A percentile compares a stretch with the other conserved stretches of the same genome.
Conservation (phyloP, 35 echinoderm and acorn worm genomes). For the Ophioderma brevispina region DNA sequence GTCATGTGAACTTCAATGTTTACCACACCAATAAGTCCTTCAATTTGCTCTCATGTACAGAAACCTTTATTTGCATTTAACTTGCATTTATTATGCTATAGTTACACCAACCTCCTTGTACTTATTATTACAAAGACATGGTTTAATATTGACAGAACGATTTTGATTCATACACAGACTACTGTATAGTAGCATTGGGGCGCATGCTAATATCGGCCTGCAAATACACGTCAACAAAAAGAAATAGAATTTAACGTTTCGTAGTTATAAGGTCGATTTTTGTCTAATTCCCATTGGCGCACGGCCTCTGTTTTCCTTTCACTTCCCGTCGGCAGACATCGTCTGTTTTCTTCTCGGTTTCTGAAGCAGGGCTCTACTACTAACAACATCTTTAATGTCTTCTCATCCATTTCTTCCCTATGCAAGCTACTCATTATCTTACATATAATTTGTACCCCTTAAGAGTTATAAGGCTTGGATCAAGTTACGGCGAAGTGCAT, state of each 20-base stretch:
- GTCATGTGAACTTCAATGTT: background rate
- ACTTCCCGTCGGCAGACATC: background rate
- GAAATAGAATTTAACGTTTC: background rate
- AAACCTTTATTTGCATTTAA: background rate
- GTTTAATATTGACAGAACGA: background rate
- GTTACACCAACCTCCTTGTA: background rate
- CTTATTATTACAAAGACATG: background rate
- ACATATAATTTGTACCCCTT: constrained; percentile 27
- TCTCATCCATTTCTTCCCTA: background rate
- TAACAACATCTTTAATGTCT: constrained; percentile 14
- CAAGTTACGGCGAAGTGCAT: constrained; percentile 15
- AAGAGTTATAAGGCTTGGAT: constrained; percentile 41
- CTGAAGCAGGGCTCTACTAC: background rate
- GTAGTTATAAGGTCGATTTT: background rate
- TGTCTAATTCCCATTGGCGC: background rate
- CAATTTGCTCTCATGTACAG: background rate
- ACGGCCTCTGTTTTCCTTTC: background rate
- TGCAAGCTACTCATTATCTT: constrained; percentile 36
- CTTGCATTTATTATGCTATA: background rate
- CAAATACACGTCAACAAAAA: background rate
- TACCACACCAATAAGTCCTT: background rate
- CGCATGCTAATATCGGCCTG: background rate
- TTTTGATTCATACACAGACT: background rate
- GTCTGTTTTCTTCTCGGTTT: background rate
- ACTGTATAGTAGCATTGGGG: background rate